phyloP scores from a whole-genome alignment of 2,797 vertebrate genomes.

The Bucorvus abyssinicus region DNA sequence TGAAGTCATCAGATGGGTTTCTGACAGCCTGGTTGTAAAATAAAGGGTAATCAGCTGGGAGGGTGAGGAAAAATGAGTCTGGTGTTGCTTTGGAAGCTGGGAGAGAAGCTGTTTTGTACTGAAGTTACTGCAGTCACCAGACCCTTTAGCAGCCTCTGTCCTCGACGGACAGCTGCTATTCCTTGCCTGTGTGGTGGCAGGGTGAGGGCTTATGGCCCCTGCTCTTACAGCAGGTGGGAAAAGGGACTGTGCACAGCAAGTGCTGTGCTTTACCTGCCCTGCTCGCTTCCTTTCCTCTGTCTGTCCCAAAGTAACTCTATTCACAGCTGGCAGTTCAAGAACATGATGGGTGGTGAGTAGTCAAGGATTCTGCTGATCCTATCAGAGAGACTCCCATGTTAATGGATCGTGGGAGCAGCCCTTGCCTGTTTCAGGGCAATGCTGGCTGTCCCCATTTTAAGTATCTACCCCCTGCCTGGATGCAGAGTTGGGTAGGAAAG shows the following conservation, averaged over 20 bases:
- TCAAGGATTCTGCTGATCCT: background rate
- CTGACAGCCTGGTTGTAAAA: background rate
- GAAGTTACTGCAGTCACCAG: background rate
- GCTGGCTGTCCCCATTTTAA: background rate
- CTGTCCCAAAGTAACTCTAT: background rate
- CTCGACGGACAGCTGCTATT: accelerated
- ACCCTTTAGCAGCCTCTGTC: accelerated
- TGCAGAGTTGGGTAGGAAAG: background rate
- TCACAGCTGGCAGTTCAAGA: background rate
- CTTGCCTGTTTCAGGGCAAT: background rate
- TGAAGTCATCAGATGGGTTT: background rate
- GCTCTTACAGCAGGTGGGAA: accelerated
- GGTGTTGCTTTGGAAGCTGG: background rate
- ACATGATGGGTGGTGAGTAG: accelerated
- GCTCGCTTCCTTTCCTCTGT: background rate
- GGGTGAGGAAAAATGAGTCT: background rate
- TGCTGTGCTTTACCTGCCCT: no score
- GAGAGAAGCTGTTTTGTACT: background rate
- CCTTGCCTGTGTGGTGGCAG: background rate
- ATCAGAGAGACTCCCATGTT: accelerated
- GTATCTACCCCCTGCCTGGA: background rate
- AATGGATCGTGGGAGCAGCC: background rate
- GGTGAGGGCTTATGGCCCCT: accelerated
- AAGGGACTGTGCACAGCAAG: accelerated
- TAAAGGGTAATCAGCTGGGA: background rate